Conservation (phyloP, 2,888 invertebrate species). For the Brenthis daphne region DNA sequence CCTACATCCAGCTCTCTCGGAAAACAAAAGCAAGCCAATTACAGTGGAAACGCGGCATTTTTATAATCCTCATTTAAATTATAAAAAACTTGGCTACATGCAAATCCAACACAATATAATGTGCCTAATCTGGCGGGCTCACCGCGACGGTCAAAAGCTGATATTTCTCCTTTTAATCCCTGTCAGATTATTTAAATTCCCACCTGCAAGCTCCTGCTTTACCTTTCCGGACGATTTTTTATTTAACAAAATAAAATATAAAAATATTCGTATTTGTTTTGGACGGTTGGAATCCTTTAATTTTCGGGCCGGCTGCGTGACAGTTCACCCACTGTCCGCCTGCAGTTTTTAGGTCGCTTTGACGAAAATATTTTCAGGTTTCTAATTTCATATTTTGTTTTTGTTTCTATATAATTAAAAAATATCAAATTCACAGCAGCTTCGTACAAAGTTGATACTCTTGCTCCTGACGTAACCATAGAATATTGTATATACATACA, state of each 20-base stretch:
- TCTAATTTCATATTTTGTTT: slow-evolving; percentile 53
- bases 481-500: neutral
- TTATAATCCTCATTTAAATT: slow-evolving; percentile 63
- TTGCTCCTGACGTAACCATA: neutral
- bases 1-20: neutral
- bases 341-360: slow-evolving; percentile 67
- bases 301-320: slow-evolving; percentile 76
- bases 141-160: slow-evolving; percentile 78
- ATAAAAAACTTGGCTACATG: slow-evolving; percentile 60
- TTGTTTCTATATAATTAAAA: slow-evolving; percentile 45
- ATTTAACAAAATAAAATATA: slow-evolving; percentile 80
- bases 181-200: slow-evolving; percentile 83
- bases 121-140: slow-evolving; percentile 65
- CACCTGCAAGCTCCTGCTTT: slow-evolving; percentile 73
- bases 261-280: slow-evolving; percentile 82
- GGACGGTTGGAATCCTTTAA: slow-evolving; percentile 80
- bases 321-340: slow-evolving; percentile 58
- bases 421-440: slow-evolving; percentile 12
- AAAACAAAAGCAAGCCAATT: slow-evolving; percentile 40
- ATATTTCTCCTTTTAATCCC: slow-evolving; percentile 81
- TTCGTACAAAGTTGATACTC: neutral
- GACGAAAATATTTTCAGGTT: slow-evolving; percentile 68
- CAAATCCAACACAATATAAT: slow-evolving; percentile 66
- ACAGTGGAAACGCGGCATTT: slow-evolving; percentile 40
- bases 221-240: slow-evolving; percentile 64